Evolutionary conservation across 2,797 vertebrate species (phyloP), one percentile per base, ranked within the genome.

Genomic region (Orestias chungarensis): DNA sequence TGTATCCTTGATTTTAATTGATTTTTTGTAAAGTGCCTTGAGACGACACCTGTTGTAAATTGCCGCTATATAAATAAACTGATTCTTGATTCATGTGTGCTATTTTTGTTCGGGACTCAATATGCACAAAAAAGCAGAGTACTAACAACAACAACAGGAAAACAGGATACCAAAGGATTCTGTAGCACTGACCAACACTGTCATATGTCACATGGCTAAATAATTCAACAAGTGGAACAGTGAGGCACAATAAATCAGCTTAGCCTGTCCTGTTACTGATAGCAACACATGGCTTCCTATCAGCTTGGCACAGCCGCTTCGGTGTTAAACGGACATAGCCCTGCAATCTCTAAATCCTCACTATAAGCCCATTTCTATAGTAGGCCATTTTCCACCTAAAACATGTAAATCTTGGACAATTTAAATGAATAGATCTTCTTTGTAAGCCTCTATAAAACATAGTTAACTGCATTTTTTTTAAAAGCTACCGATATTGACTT

Each of bases 141-240:
- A 29, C 20, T 64, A 83, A 64, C 44, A 59, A 15, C 44, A 59
- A 15, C 44, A 9, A 9, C 18, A 18, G 35, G 77, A 73, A 70
- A 59, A 66, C n/a, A 52, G 68, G 68, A 59, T n/a, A 78, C 8
- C 42, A 3, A 27, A 31, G 20, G 3, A 78, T 15, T 47, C 23
- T 46, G 70, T 68, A 68, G 57, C 3, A 42, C 7, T 35, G 42
- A 78, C 23, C 66, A 78, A 80, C 59, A 75, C 9, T 74, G 65
- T 67, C 81, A 83, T 73, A 84, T 85, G 82, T 38, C 57, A 57
- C 66, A 66, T 67, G 72, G 43, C 55, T 65, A 66, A 74, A 54
- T 43, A 27, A 62, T 55, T 31, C 59, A 50, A 47, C 71, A 27
- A 61, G 47, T 29, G 47, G 40, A 71, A 70, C 65, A 54, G 10